These are phyloP conservation scores for Panulirus ornatus DNA, from an alignment of 1,140 invertebrate genomes.

Conservation along the genomic window DNA sequence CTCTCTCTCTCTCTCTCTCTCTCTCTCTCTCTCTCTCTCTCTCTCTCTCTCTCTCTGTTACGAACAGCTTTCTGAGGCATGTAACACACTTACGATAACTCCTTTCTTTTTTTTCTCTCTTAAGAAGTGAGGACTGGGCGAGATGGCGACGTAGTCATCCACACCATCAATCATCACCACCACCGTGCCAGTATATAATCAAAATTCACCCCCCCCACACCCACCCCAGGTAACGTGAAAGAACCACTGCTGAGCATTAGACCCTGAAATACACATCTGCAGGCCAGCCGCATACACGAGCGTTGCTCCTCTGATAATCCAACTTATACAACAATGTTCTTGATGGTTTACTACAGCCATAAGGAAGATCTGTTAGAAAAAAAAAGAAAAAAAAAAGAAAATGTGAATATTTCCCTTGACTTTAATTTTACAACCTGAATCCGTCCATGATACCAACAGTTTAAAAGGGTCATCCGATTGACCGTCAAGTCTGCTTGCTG, in stretches of 20 bases:
- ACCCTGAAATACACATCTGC: not conserved
- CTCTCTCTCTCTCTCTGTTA: not conserved
- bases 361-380: not conserved
- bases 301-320: not conserved
- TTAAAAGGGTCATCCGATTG: too few relatives aligned
- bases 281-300: not conserved
- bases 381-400: too few relatives aligned
- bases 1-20: conserved; percentile 20
- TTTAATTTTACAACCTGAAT: not conserved
- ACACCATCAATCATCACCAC: conserved; percentile 6
- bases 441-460: not conserved
- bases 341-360: too few relatives aligned
- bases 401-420: not conserved
- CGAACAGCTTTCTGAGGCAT: not conserved
- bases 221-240: not conserved
- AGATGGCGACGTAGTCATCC: not conserved
- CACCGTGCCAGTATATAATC: conserved; percentile 41
- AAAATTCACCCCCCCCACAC: conserved; percentile 20
- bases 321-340: too few relatives aligned
- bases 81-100: not conserved
- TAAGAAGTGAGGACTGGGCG: not conserved
- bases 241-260: not conserved
- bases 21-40: conserved; percentile 16
- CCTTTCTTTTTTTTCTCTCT: not conserved
- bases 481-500: too few relatives aligned